These are phyloP conservation scores for Boulengeromyrus knoepffleri DNA, from an alignment of 2,113 vertebrate species.

Conservation along the genomic window DNA sequence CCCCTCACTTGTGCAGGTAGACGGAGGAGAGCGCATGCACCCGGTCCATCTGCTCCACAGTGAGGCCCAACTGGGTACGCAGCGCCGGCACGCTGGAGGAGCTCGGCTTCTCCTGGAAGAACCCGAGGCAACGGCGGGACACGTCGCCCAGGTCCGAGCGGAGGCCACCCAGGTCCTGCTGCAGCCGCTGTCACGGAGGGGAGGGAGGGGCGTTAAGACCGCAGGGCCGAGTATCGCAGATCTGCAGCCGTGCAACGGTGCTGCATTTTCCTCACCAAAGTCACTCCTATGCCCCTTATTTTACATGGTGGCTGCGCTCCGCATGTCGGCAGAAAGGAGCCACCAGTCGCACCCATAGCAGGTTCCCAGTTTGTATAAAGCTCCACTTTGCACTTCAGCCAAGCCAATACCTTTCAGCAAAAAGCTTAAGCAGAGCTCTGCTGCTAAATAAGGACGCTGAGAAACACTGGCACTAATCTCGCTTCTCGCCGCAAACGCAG, in stretches of 20 bases:
- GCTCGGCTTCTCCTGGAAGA: slow-evolving; percentile 76
- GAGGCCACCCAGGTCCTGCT: slow-evolving; percentile 69
- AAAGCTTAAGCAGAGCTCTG: neutral
- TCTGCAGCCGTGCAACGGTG: neutral
- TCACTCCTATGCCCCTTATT: neutral
- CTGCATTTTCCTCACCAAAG: neutral
- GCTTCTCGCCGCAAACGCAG: too few relatives aligned
- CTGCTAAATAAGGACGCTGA: neutral
- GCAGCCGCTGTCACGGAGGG: slow-evolving; percentile 48
- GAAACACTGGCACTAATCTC: neutral
- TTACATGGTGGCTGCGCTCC: neutral
- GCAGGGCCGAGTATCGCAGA: neutral
- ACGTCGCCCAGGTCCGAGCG: slow-evolving; percentile 64
- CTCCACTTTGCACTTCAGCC: neutral
- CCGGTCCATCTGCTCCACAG: slow-evolving; percentile 76
- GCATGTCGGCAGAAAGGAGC: neutral
- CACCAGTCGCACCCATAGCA: neutral
- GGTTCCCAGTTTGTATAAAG: neutral
- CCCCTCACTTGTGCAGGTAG: slow-evolving; percentile 84
- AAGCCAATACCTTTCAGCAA: neutral
- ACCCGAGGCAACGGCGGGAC: slow-evolving; percentile 71
- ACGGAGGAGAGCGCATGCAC: slow-evolving; percentile 74
- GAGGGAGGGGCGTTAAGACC: neutral
- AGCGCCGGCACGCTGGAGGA: slow-evolving; percentile 69
- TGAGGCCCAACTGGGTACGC: slow-evolving; percentile 74